These are phyloP conservation scores for Globodera ellingtonae DNA, from an alignment of 1,140 invertebrate species.

Conservation along the genomic window DNA sequence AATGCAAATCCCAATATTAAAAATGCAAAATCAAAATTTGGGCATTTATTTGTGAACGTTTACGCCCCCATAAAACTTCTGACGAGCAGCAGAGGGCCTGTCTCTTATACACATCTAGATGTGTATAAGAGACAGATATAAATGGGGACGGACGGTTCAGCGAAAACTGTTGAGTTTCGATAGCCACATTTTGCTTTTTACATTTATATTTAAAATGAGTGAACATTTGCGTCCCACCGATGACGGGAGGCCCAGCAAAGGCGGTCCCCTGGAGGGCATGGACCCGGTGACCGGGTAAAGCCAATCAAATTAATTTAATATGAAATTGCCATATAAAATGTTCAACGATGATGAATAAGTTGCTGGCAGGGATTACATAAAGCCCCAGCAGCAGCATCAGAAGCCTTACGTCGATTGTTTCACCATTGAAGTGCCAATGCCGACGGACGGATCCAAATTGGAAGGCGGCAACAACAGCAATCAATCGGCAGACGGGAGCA, in stretches of 20 bases:
- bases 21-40: not conserved
- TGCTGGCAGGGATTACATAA: constrained; percentile 33
- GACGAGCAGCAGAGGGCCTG: not conserved
- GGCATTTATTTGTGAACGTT: not conserved
- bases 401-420: not conserved
- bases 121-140: too few species aligned
- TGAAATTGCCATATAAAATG: not conserved
- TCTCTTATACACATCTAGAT: too few species aligned
- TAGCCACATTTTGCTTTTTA: not conserved
- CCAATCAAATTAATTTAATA: not conserved
- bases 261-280: constrained; percentile 35
- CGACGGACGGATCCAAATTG: constrained; percentile 7
- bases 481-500: constrained; percentile 4
- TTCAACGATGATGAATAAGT: not conserved
- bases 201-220: not conserved
- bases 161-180: not conserved
- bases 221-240: not conserved
- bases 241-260: not conserved
- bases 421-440: constrained; percentile 14
- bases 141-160: not conserved
- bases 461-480: constrained; percentile 4
- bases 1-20: not conserved
- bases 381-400: constrained; percentile 16
- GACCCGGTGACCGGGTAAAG: constrained; percentile 35
- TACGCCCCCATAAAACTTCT: not conserved